A percentile compares a stretch with the other conserved stretches of the same genome.
Evolutionary conservation across 2,888 invertebrate species (phyloP).

Genomic region (Parelbella ahira): DNA sequence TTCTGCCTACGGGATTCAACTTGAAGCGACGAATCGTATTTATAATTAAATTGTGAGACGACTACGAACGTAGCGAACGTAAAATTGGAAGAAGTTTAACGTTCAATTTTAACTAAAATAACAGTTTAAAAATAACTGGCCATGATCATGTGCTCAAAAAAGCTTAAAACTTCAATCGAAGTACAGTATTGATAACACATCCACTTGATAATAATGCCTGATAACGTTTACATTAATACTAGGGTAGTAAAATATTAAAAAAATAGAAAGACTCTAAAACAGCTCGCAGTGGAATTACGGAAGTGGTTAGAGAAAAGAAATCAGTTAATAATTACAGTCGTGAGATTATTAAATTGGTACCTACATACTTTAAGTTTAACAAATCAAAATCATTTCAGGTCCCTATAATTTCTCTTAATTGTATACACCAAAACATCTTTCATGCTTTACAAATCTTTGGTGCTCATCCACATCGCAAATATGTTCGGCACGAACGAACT

Average conservation of each 20-base stretch:
- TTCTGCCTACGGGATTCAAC: slow-evolving; percentile 26
- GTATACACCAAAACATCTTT: slow-evolving; percentile 74
- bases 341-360: slow-evolving; percentile 78
- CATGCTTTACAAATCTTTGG: slow-evolving; percentile 78
- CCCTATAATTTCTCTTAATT: slow-evolving; percentile 78
- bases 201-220: slow-evolving; percentile 51
- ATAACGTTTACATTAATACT: slow-evolving; percentile 58
- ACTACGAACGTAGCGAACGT: too few relatives aligned
- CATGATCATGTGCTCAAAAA: slow-evolving; percentile 64
- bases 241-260: slow-evolving; percentile 62
- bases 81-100: too few relatives aligned
- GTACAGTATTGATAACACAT: slow-evolving; percentile 42
- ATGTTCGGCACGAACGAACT: slow-evolving; percentile 65
- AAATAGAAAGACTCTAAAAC: slow-evolving; percentile 54
- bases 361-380: slow-evolving; percentile 70
- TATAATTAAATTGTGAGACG: slow-evolving; percentile 25
- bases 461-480: slow-evolving; percentile 74
- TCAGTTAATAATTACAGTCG: slow-evolving; percentile 61
- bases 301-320: slow-evolving; percentile 54
- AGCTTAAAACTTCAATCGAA: slow-evolving; percentile 46
- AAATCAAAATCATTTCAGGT: slow-evolving; percentile 77
- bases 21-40: slow-evolving; percentile 30
- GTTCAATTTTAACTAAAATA: slow-evolving; percentile 61
- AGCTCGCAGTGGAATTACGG: slow-evolving; percentile 56
- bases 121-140: slow-evolving; percentile 75